Conservation (phyloP, 2,113 vertebrate species). For the Emydura subglobosa region DNA sequence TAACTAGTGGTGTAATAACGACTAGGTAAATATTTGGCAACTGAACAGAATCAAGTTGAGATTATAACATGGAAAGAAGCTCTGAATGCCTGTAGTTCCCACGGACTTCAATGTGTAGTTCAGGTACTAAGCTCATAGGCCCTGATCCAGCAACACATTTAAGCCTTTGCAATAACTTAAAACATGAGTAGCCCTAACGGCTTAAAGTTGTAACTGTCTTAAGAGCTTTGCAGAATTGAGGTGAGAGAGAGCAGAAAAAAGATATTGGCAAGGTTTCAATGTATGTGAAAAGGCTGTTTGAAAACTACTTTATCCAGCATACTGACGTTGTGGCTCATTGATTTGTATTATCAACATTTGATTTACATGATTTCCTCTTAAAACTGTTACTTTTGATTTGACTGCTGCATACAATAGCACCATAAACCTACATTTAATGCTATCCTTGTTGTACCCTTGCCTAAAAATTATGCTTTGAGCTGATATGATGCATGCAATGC, state of each 20-base stretch:
- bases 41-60: constrained; percentile 40
- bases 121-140: background rate
- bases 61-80: constrained; percentile 13
- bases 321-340: background rate
- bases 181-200: background rate
- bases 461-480: background rate
- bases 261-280: background rate
- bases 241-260: background rate
- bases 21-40: constrained; percentile 67
- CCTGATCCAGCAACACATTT: background rate
- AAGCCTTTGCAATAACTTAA: background rate
- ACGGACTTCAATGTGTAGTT: background rate
- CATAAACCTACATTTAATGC: background rate
- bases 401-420: background rate
- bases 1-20: constrained; percentile 48
- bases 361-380: background rate
- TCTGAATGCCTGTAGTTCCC: constrained; percentile 28
- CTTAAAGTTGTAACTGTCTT: background rate
- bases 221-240: background rate
- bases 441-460: background rate
- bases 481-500: background rate
- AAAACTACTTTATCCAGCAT: background rate
- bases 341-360: background rate
- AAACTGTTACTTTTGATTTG: background rate
- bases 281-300: background rate